phyloP scores from a whole-genome alignment of 2,113 vertebrate genomes.

The Rhegmatorhina hoffmannsi region DNA sequence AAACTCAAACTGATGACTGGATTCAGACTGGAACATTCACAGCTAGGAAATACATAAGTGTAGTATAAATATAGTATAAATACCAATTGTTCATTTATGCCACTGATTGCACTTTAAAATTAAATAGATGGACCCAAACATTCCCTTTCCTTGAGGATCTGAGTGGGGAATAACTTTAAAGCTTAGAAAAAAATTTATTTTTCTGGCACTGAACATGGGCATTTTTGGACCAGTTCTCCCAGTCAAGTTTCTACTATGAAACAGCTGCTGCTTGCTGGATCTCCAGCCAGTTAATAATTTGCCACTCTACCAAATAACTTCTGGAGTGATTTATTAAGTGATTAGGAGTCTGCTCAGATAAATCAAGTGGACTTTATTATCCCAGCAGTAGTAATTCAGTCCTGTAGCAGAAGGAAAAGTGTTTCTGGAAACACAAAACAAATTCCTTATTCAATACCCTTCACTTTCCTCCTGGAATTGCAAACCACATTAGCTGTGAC shows the following conservation, averaged over 20 bases:
- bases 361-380: conserved; percentile 20
- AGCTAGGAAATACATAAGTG: background rate
- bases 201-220: background rate
- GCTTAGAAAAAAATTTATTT: background rate
- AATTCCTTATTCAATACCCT: background rate
- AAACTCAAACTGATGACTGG: background rate
- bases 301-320: conserved; percentile 25
- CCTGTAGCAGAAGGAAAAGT: background rate
- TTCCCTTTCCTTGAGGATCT: background rate
- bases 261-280: conserved; percentile 18
- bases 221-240: background rate
- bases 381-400: background rate
- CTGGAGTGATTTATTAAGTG: background rate
- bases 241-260: background rate
- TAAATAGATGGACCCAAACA: background rate
- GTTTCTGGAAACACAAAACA: background rate
- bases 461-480: background rate
- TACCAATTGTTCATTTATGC: background rate
- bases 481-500: background rate
- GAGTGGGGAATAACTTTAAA: background rate
- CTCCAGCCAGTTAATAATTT: conserved; percentile 29
- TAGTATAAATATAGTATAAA: background rate
- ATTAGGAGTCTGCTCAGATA: conserved; percentile 25
- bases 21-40: background rate
- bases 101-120: background rate